Evolutionary conservation across 2,113 vertebrate genomes (phyloP), one percentile per base, ranked within the genome.

Genomic region (Tachycineta bicolor): DNA sequence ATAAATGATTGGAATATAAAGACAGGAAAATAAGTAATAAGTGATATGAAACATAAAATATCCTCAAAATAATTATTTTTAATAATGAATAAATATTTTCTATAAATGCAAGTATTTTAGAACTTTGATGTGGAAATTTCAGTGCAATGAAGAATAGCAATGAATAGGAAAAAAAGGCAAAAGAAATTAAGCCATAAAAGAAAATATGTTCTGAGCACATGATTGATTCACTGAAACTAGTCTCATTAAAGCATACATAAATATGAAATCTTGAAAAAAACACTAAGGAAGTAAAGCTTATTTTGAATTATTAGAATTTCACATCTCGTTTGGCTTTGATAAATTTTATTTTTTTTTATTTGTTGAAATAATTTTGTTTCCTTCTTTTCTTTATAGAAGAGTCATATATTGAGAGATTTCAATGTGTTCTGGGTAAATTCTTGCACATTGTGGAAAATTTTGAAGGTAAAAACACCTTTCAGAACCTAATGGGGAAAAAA

Each of bases 381-480:
- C 17, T 6, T 17, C 39, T 52, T 49, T 3, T 6, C 4, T 7
- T 44, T 29, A 59, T 24, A 59, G 56, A 24, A 59, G 34, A 59
- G 6, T 24, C 15, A 33, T 11, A 34, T 41, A 50, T 8, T 53
- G 39, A 10, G 41, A 55, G 5, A 64, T 75, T 49, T 79, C 39
- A 60, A 34, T 33, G 2, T 53, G 15, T 41, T 75, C 15, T 75
- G 7, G 4, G 7, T 65, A 70, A 83, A 74, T 5, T 7, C 12
- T 68, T 58, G 31, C 1, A 1, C 3, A 22, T 4, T 69, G 16
- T 53, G 24, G 59, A 90, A 90, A 87, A 49, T 25, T 59, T 8
- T 46, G 4, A 5, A 55, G 2, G 2, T 3, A 21, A 50, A 59
- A 20, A 4, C 2, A 24, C 2, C 1, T 69, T 73, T 78, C 21